Percentiles rank a stretch among this genome's conserved stretches.
Evolutionary conservation across 2,113 vertebrate species (phyloP).

Genomic region (Podiceps cristatus): DNA sequence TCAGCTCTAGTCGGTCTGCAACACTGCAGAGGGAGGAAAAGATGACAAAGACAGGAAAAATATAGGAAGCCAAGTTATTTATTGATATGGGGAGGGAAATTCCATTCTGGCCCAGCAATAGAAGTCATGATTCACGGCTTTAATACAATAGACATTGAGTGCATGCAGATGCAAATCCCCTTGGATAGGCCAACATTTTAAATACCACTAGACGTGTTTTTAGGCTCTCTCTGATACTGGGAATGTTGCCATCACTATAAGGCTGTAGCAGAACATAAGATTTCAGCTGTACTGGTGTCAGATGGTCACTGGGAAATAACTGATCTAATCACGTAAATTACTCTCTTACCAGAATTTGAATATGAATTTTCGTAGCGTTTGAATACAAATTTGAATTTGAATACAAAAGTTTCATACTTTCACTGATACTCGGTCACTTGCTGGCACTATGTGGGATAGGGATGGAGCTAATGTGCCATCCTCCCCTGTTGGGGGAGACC

Average conservation of each 20-base stretch:
- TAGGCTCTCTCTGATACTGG: not conserved
- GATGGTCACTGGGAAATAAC: not conserved
- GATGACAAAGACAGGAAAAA: not conserved
- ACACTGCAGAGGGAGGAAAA: not conserved
- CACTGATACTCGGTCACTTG: not conserved
- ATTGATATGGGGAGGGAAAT: conserved; percentile 7
- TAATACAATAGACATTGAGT: not conserved
- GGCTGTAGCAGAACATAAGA: not conserved
- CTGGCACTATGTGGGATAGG: not conserved
- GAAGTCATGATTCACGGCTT: not conserved
- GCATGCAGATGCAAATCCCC: conserved; percentile 16
- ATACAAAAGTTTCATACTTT: not conserved
- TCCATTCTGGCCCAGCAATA: not conserved
- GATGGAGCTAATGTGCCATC: not conserved
- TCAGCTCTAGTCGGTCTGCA: not conserved
- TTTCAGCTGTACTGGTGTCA: not conserved
- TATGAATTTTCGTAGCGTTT: too few species aligned
- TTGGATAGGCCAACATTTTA: not conserved
- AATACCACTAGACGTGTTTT: not conserved
- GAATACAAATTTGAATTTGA: too few species aligned
- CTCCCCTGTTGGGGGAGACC: not conserved
- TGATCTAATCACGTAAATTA: not conserved
- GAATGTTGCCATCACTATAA: conserved; percentile 14
- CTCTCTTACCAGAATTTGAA: not conserved
- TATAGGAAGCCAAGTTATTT: conserved; percentile 21